Conservation (phyloP, 2,113 vertebrate species). For the Willisornis vidua region DNA sequence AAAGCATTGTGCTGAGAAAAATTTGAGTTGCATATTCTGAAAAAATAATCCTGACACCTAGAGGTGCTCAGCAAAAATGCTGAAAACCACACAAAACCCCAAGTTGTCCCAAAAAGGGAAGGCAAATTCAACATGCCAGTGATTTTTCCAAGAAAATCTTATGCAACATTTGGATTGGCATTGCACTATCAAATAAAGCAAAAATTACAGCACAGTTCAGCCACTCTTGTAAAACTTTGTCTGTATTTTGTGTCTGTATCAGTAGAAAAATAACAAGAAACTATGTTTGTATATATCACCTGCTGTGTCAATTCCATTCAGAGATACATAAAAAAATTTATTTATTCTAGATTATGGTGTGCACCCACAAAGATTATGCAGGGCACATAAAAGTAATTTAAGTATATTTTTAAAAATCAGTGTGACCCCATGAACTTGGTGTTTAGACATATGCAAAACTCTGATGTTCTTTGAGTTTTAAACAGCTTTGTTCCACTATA, state of each 20-base stretch:
- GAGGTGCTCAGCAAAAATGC: not conserved
- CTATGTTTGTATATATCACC: not conserved
- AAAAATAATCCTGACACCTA: conserved; percentile 53
- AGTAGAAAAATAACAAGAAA: not conserved
- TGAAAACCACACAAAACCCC: not conserved
- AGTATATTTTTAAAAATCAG: not conserved
- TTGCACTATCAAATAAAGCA: not conserved
- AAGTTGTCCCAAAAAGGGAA: not conserved
- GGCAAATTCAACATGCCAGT: not conserved
- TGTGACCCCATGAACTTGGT: not conserved
- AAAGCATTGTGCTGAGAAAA: not conserved
- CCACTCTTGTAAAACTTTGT: not conserved
- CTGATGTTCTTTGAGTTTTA: rapidly evolving
- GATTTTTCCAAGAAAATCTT: not conserved
- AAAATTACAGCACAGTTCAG: not conserved
- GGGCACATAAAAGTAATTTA: not conserved
- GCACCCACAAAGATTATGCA: not conserved
- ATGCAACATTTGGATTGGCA: not conserved
- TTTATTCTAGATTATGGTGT: not conserved
- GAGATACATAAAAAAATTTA: not conserved
- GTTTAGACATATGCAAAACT: not conserved
- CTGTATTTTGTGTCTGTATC: not conserved
- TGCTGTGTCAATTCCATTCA: not conserved
- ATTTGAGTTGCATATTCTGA: not conserved
- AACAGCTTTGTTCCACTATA: not conserved